phyloP scores from a whole-genome alignment of 2,113 vertebrate genomes.

The Cyrtonyx montezumae region DNA sequence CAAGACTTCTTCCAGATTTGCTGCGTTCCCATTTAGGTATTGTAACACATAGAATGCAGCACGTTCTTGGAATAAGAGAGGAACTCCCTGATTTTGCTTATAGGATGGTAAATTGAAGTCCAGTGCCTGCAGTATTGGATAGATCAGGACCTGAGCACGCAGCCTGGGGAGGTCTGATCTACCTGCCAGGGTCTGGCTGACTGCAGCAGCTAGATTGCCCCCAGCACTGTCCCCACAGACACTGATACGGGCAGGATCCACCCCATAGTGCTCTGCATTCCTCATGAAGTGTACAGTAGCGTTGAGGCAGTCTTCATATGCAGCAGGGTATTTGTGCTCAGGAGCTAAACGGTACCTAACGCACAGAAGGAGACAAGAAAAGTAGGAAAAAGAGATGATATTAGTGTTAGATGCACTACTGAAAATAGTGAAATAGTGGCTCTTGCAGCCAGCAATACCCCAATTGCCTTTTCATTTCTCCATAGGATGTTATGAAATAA shows the following conservation, averaged over 20 bases:
- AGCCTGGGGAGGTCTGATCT: conserved; percentile 74
- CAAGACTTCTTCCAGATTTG: conserved; percentile 69
- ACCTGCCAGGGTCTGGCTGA: conserved; percentile 80
- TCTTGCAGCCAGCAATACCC: background rate
- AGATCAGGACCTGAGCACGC: conserved; percentile 87
- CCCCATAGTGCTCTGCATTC: conserved; percentile 71
- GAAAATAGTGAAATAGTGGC: background rate
- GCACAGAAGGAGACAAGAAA: background rate
- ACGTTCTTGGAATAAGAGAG: conserved; percentile 73
- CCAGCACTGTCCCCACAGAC: conserved; percentile 86
- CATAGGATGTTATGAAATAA: background rate
- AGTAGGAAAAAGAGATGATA: rapidly evolving
- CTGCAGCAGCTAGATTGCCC: conserved; percentile 75
- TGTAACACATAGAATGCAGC: conserved; percentile 70
- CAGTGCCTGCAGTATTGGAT: conserved; percentile 79
- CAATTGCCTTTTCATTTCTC: background rate
- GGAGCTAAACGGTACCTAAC: conserved; percentile 84
- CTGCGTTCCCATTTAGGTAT: conserved; percentile 73
- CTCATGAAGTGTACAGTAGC: conserved; percentile 84
- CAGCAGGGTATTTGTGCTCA: conserved; percentile 77
- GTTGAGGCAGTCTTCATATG: conserved; percentile 76
- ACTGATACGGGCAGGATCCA: conserved; percentile 77
- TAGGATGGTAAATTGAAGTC: conserved; percentile 88
- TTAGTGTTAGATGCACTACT: background rate
- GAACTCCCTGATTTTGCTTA: conserved; percentile 81